Conservation (phyloP, 2,888 invertebrate species). For the Rhamphomyia laevipes region DNA sequence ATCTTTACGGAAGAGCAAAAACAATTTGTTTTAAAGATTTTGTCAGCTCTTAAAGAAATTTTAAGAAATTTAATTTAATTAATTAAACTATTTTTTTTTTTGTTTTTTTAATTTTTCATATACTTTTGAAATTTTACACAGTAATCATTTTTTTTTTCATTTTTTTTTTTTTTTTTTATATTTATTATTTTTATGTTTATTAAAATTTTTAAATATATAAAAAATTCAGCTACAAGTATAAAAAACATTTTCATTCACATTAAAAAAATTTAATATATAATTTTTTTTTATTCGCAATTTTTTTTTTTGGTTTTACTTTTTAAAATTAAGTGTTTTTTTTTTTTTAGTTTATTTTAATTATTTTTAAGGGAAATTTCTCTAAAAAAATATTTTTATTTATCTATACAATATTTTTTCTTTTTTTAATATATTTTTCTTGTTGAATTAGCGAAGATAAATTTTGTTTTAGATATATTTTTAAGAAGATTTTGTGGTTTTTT, state of each 20-base stretch:
- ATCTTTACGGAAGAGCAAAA: no score
- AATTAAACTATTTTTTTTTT: no score
- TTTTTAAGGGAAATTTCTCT: background rate
- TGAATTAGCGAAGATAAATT: background rate
- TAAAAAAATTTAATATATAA: slow-evolving; percentile 7
- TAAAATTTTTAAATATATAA: background rate
- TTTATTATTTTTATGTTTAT: background rate
- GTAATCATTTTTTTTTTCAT: background rate
- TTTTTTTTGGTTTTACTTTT: slow-evolving; percentile 2
- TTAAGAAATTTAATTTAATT: no score
- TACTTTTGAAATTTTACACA: no score
- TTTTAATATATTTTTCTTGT: background rate
- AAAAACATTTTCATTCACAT: slow-evolving; percentile 12
- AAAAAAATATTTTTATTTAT: background rate
- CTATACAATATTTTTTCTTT: background rate
- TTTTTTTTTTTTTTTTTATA: background rate
- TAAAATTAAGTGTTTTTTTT: background rate
- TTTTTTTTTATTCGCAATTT: slow-evolving; percentile 3
- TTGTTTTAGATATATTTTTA: background rate
- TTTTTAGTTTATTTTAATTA: background rate
- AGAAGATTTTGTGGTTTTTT: background rate
- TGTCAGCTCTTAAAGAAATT: no score
- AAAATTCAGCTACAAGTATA: slow-evolving; percentile 14
- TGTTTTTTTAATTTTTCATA: no score
- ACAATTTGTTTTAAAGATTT: no score